Evolutionary conservation across 2,113 vertebrate genomes (phyloP).

Genomic region (Lasiurus cinereus): DNA sequence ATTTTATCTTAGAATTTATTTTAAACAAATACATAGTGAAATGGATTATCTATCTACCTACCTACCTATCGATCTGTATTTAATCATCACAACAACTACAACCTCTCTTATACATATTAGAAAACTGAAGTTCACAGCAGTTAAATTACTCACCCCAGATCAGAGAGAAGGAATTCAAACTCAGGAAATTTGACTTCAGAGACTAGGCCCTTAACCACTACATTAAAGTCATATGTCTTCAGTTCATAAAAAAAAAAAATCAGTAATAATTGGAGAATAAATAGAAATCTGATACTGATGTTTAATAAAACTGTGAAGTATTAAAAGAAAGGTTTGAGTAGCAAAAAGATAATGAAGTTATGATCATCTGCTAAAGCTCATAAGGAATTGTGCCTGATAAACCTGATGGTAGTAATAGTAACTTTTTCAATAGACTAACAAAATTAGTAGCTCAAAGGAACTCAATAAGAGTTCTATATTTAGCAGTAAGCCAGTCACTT

Average conservation of each 20-base stretch:
- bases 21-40: slow-evolving; percentile 18
- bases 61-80: background rate
- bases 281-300: slow-evolving; percentile 40
- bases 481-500: slow-evolving; percentile 22
- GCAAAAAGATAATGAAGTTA: slow-evolving; percentile 62
- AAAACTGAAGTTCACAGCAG: background rate
- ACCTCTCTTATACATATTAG: slow-evolving; percentile 6
- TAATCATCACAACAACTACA: background rate
- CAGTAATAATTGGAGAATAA: slow-evolving; percentile 50
- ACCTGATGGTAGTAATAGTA: background rate
- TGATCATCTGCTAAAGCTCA: background rate
- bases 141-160: background rate
- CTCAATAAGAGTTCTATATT: background rate
- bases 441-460: slow-evolving; percentile 30
- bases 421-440: slow-evolving; percentile 57
- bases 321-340: slow-evolving; percentile 43
- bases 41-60: background rate
- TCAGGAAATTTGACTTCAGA: slow-evolving; percentile 23
- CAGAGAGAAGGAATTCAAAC: background rate
- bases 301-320: slow-evolving; percentile 62
- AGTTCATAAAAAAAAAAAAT: background rate
- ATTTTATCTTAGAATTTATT: background rate
- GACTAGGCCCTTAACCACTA: background rate
- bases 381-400: slow-evolving; percentile 42
- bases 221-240: background rate